phyloP scores from a whole-genome alignment of 1,140 invertebrate genomes.

The Drosophila pallidifrons region DNA sequence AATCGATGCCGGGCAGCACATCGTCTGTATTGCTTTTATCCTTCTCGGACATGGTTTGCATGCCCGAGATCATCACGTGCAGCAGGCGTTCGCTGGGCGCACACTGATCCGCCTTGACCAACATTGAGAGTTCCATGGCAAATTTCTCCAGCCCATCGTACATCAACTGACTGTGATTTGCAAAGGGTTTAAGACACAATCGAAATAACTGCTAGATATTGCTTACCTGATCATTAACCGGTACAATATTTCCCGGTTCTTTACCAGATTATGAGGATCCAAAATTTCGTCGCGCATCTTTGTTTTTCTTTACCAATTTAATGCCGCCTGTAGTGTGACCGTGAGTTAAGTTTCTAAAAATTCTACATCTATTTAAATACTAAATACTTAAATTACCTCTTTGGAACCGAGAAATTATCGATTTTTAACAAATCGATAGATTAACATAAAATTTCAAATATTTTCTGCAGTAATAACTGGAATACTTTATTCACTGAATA shows the following conservation, averaged over 20 bases:
- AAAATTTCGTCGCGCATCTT: conserved; percentile 88
- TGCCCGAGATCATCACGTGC: conserved; percentile 93
- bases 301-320: conserved; percentile 11
- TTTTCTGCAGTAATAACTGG: too few species aligned
- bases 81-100: conserved; percentile 97
- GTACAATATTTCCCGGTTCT: conserved; percentile 93
- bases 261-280: conserved; percentile 91
- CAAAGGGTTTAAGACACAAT: conserved; percentile 21
- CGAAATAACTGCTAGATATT: conserved; percentile 41
- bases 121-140: conserved; percentile 92
- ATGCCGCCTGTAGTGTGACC: background rate
- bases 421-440: too few species aligned
- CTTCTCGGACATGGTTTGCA: conserved; percentile 93
- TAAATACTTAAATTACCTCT: too few species aligned
- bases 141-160: conserved; percentile 97
- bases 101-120: conserved; percentile 95
- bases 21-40: conserved; percentile 89
- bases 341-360: background rate
- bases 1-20: conserved; percentile 93
- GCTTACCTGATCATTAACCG: conserved; percentile 94
- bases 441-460: too few species aligned
- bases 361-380: too few species aligned
- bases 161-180: conserved; percentile 90
- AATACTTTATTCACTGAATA: too few species aligned
- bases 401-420: too few species aligned